These are phyloP conservation scores for Orthosia gracilis DNA, from an alignment of 2,888 invertebrate genomes.

Conservation along the genomic window DNA sequence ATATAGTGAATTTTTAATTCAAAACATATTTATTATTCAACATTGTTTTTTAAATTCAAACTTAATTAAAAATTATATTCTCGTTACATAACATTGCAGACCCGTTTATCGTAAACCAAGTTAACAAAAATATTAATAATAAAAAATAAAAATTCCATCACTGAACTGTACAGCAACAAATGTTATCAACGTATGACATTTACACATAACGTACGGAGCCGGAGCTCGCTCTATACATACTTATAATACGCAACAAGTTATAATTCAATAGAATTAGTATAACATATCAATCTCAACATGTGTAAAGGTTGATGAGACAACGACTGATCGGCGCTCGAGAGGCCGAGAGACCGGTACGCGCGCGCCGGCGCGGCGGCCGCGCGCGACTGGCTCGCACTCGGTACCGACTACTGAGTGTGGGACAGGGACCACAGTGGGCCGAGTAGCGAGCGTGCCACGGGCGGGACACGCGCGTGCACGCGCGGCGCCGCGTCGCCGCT, in stretches of 20 bases:
- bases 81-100: conserved; percentile 88
- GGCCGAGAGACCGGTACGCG: conserved; percentile 41
- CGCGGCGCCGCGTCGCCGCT: conserved; percentile 23
- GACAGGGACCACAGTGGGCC: too few species aligned
- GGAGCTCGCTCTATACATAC: conserved; percentile 75
- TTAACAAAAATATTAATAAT: conserved; percentile 86
- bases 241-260: conserved; percentile 90
- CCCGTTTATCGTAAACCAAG: conserved; percentile 89
- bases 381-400: not conserved
- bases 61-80: conserved; percentile 85
- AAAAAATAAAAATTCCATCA: conserved; percentile 86
- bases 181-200: conserved; percentile 76
- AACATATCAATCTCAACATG: conserved; percentile 91
- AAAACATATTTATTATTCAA: conserved; percentile 81
- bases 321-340: conserved; percentile 77
- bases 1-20: conserved; percentile 89
- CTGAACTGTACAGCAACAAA: conserved; percentile 85
- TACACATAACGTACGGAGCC: conserved; percentile 66
- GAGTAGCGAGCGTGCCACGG: conserved; percentile 3
- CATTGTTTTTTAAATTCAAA: conserved; percentile 82
- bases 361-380: conserved; percentile 5
- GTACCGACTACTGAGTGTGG: too few species aligned
- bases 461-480: conserved; percentile 7
- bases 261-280: conserved; percentile 91
- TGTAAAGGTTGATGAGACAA: conserved; percentile 89